Base-by-base conservation (phyloP, 2,797 vertebrate genomes). In the Echeneis naucrates region DNA sequence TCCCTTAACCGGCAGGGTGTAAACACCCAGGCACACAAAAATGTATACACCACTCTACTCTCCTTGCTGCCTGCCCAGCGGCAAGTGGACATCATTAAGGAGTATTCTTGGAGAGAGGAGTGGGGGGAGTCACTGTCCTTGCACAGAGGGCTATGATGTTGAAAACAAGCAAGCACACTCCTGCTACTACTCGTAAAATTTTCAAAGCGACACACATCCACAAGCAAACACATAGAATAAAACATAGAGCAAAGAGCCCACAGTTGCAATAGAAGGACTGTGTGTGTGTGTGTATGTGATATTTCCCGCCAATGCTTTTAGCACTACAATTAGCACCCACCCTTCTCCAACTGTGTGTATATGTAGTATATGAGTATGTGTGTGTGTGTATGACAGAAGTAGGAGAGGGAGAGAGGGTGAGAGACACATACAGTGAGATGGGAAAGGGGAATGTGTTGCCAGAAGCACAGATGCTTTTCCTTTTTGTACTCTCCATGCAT, bases 401-500 rank as follows among this genome's bases (percentile, higher is more conserved):
- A 24, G 9, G 33, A 21, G 13, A 23, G 35, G 0, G 35, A 6
- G 54, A 27, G 53, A 5, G 21, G 32, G 35, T 0, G 27, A 5
- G 26, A 21, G 35, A 26, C 33, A 27, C 8, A 19, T 57, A 13
- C 26, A 19, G 57, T 8, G 33, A 24, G 54, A 30, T 21, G 14
- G 14, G 53, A 38, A 59, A 60, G 37, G 5, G 63, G 59, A 68
- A 30, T 54, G 62, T 58, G 37, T 61, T 86, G 90, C 90, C 88
- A 91, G 83, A 65, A 88, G 80, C 80, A 13, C 89, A 91, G 87
- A 92, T 87, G 89, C 90, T 83, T 87, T 77, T 77, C 71, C 63
- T 89, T 85, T 87, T 87, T 88, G 81, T 88, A 80, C 89, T 87
- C 89, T 70, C 78, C 83, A 82, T 78, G 87, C 87, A 83, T 66